phyloP scores from a whole-genome alignment of 2,113 vertebrate genomes.

The Eolophus roseicapilla region DNA sequence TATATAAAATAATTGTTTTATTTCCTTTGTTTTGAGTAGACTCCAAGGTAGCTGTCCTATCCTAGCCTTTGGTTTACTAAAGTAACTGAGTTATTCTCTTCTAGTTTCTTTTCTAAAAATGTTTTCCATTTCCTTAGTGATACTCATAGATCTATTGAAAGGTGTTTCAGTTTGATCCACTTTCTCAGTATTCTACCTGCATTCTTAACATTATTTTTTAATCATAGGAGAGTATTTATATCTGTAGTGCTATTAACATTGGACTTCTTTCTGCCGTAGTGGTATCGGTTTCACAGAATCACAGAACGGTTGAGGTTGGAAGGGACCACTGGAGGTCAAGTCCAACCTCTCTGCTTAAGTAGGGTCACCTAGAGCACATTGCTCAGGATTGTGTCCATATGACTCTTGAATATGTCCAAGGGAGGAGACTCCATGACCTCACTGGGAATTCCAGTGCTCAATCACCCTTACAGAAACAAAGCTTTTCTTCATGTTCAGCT shows the following conservation, averaged over 20 bases:
- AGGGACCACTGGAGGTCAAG: too few relatives aligned
- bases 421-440: neutral
- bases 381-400: too few relatives aligned
- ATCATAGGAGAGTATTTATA: neutral
- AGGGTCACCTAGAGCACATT: too few relatives aligned
- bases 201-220: neutral
- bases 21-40: neutral
- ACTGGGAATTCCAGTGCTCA: neutral
- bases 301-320: too few relatives aligned
- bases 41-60: neutral
- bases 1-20: neutral
- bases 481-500: neutral
- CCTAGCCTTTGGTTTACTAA: neutral
- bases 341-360: too few relatives aligned
- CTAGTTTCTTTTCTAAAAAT: neutral
- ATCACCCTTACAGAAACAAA: neutral
- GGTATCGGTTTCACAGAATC: neutral
- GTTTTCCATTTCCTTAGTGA: neutral
- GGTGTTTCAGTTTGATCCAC: neutral
- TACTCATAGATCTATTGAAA: neutral
- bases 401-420: too few relatives aligned
- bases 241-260: neutral
- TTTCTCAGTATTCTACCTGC: neutral
- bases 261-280: neutral
- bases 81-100: neutral